Conservation (phyloP, 2,113 vertebrate species). For the Corydoras sp. region DNA sequence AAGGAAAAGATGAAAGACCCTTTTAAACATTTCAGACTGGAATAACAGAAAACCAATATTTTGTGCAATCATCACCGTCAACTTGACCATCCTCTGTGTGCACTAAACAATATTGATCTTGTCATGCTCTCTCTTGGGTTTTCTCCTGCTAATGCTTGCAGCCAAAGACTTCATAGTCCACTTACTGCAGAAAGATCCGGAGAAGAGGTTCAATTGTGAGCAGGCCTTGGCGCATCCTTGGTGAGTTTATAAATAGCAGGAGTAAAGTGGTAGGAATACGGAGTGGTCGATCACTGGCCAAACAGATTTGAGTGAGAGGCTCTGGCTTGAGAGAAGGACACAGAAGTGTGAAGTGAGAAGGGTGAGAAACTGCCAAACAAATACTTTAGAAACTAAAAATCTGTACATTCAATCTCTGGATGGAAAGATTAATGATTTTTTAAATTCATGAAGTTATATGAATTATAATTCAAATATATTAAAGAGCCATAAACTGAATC, state of each 20-base stretch:
- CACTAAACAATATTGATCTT: slow-evolving; percentile 31
- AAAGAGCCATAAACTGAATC: too few species aligned
- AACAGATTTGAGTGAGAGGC: slow-evolving; percentile 18
- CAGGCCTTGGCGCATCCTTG: slow-evolving; percentile 80
- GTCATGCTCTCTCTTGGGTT: slow-evolving; percentile 25
- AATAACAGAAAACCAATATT: slow-evolving; percentile 13
- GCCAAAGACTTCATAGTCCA: slow-evolving; percentile 83
- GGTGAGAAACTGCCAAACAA: too few species aligned
- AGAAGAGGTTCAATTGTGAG: slow-evolving; percentile 74
- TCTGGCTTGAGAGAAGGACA: not conserved
- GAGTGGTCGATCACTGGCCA: slow-evolving; percentile 15
- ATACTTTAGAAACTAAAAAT: too few species aligned
- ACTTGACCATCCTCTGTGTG: not conserved
- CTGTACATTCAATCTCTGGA: too few species aligned
- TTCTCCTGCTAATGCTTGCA: slow-evolving; percentile 43
- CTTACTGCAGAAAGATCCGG: slow-evolving; percentile 80
- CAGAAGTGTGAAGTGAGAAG: not conserved
- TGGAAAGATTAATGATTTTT: too few species aligned
- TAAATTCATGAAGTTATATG: too few species aligned
- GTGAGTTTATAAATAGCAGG: slow-evolving; percentile 59
- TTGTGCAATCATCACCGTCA: slow-evolving; percentile 12
- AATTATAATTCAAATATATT: too few species aligned
- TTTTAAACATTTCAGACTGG: slow-evolving; percentile 17
- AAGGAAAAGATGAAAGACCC: slow-evolving; percentile 1
- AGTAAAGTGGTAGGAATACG: slow-evolving; percentile 7